These are phyloP conservation scores for Oscarella lobularis DNA, from an alignment of 37 sponge, comb jelly and placozoan genomes.

Conservation along the genomic window DNA sequence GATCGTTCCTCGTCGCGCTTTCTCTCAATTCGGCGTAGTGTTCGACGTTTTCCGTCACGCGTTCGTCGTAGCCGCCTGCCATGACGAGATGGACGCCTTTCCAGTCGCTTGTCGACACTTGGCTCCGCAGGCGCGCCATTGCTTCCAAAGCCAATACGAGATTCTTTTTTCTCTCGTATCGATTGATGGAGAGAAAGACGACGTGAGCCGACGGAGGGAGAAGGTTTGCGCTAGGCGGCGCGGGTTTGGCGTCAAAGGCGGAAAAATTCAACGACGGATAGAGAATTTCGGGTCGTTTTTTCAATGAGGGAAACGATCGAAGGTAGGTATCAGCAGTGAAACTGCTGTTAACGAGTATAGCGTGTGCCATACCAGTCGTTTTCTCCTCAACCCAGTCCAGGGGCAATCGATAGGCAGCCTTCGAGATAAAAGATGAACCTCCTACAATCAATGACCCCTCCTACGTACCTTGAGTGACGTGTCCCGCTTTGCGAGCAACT, in stretches of 20 bases:
- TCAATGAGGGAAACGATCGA: slow-evolving; percentile 39
- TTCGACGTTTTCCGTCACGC: slow-evolving; percentile 83
- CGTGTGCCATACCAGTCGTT: slow-evolving; percentile 76
- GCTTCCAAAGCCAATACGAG: slow-evolving; percentile 65
- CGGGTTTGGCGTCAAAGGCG: slow-evolving; percentile 32
- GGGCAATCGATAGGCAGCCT: slow-evolving; percentile 68
- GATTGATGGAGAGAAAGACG: slow-evolving; percentile 80
- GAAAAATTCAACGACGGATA: slow-evolving; percentile 82
- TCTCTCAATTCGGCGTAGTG: slow-evolving; percentile 64
- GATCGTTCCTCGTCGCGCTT: slow-evolving; percentile 19
- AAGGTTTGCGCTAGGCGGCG: slow-evolving; percentile 8
- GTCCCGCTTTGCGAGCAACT: slow-evolving; percentile 58
- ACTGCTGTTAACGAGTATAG: slow-evolving; percentile 73
- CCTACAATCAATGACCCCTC: too few species aligned
- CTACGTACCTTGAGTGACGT: too few species aligned
- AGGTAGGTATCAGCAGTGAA: slow-evolving; percentile 54
- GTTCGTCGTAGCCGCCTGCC: slow-evolving; percentile 93
- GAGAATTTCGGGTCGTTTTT: slow-evolving; percentile 29
- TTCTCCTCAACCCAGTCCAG: slow-evolving; percentile 73
- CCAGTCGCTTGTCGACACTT: slow-evolving; percentile 2
- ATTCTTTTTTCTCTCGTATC: slow-evolving; percentile 97
- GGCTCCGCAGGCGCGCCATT: slow-evolving; percentile 20
- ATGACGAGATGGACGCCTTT: slow-evolving; percentile 52
- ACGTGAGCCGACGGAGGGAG: slow-evolving; percentile 18
- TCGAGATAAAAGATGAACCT: too few species aligned